These are phyloP conservation scores for Junonia oenone DNA, from an alignment of 2,888 invertebrate genomes.

Conservation along the genomic window DNA sequence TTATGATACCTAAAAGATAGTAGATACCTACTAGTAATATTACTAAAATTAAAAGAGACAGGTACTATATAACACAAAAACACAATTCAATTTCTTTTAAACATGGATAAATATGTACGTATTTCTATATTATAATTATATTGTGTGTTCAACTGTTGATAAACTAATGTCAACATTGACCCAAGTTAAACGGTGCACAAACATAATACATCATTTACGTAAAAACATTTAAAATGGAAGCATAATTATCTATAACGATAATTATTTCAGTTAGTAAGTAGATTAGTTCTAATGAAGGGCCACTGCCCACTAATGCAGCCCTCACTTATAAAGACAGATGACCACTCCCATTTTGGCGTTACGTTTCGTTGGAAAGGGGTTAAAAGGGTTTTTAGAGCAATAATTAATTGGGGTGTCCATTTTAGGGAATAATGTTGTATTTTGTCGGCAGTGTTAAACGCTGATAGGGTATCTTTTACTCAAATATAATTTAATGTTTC, in stretches of 20 bases:
- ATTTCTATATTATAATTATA: too few relatives aligned
- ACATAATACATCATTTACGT: not conserved
- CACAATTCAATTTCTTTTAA: too few relatives aligned
- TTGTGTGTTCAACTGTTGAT: too few relatives aligned
- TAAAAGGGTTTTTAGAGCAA: conserved; percentile 65
- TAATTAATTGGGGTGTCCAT: conserved; percentile 62
- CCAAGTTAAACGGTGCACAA: not conserved
- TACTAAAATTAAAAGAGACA: too few relatives aligned
- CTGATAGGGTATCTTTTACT: conserved; percentile 24
- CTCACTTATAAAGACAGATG: conserved; percentile 66
- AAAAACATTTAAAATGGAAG: not conserved
- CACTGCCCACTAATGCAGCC: conserved; percentile 40
- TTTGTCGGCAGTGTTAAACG: conserved; percentile 25
- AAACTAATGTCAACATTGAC: too few relatives aligned
- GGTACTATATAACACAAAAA: too few relatives aligned
- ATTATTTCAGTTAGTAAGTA: conserved; percentile 34
- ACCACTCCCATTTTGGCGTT: conserved; percentile 48
- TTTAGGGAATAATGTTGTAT: conserved; percentile 29
- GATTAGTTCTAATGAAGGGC: conserved; percentile 54
- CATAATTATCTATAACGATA: not conserved
- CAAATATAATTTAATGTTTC: conserved; percentile 21
- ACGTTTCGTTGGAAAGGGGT: conserved; percentile 50
- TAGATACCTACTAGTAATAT: too few relatives aligned
- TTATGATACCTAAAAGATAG: too few relatives aligned
- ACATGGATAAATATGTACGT: too few relatives aligned